These are phyloP conservation scores for Drosophila willistoni DNA, from an alignment of 1,140 invertebrate genomes.

Conservation along the genomic window DNA sequence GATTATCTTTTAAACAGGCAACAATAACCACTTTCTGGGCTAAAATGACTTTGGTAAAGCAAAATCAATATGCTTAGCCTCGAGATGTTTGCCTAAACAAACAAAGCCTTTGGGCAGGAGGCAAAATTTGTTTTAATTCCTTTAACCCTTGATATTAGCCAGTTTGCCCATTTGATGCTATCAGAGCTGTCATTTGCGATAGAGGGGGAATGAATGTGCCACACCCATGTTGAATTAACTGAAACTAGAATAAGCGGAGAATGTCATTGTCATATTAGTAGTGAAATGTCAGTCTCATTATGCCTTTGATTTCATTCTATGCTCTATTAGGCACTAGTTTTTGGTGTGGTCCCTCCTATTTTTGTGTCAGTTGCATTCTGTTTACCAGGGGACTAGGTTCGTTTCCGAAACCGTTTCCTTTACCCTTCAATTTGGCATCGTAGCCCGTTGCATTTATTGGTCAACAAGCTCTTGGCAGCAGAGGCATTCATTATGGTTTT, in stretches of 20 bases:
- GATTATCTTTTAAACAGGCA: not conserved
- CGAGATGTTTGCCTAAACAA: constrained; percentile 9
- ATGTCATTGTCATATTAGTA: not conserved
- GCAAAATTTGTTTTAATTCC: constrained; percentile 1
- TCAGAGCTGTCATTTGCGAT: not conserved
- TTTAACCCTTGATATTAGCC: not conserved
- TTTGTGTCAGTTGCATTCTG: not conserved
- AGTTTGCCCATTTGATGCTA: not conserved
- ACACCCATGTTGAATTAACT: constrained; percentile 1
- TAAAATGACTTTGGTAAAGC: not conserved
- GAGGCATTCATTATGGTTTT: constrained; percentile 54
- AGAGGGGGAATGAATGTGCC: not conserved
- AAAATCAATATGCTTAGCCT: constrained; percentile 1
- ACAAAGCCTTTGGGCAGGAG: not conserved
- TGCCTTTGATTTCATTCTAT: not conserved
- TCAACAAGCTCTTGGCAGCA: constrained; percentile 63
- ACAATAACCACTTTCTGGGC: not conserved
- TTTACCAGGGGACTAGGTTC: not conserved
- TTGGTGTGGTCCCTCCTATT: not conserved
- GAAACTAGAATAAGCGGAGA: not conserved
- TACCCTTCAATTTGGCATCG: constrained; percentile 13
- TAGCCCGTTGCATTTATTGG: constrained; percentile 40
- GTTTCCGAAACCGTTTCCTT: not conserved
- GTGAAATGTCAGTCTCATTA: constrained; percentile 4
- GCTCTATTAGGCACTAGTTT: not conserved